A percentile compares a stretch with the other conserved stretches of the same genome.
Evolutionary conservation across 1,140 invertebrate species (phyloP).

Genomic region (Pseudoatta argentina): DNA sequence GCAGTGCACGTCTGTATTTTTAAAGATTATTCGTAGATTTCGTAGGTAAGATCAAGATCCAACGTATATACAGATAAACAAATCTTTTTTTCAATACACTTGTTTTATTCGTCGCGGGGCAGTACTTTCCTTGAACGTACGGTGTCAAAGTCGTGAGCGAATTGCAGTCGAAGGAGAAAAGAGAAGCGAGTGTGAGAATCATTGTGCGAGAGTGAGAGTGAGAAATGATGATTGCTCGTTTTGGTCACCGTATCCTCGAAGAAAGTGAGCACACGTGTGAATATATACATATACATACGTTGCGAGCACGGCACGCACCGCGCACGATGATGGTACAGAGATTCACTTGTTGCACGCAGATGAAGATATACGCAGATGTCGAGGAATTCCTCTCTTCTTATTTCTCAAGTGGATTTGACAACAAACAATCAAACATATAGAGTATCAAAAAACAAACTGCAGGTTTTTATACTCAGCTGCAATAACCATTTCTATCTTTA

Average conservation of each 20-base stretch:
- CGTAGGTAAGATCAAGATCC: neutral
- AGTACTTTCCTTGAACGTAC: constrained; percentile 35
- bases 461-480: neutral
- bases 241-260: constrained; percentile 62
- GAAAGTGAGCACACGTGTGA: constrained; percentile 68
- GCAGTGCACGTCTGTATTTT: neutral
- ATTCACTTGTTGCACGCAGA: constrained; percentile 53
- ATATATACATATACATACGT: neutral
- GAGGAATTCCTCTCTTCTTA: constrained; percentile 6
- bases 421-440: constrained; percentile 11
- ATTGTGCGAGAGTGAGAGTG: constrained; percentile 60
- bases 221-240: constrained; percentile 62
- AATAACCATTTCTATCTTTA: neutral
- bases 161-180: constrained; percentile 34
- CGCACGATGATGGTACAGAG: constrained; percentile 6
- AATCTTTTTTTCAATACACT: neutral
- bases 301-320: constrained; percentile 5
- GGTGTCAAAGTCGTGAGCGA: constrained; percentile 35
- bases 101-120: constrained; percentile 5
- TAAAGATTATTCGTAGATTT: constrained; percentile 21
- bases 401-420: constrained; percentile 9
- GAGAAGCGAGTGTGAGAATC: constrained; percentile 67
- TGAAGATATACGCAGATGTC: constrained; percentile 13
- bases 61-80: neutral
- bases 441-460: constrained; percentile 4